Evolutionary conservation across 1,140 invertebrate genomes (phyloP).

Genomic region (Colletes gigas): DNA sequence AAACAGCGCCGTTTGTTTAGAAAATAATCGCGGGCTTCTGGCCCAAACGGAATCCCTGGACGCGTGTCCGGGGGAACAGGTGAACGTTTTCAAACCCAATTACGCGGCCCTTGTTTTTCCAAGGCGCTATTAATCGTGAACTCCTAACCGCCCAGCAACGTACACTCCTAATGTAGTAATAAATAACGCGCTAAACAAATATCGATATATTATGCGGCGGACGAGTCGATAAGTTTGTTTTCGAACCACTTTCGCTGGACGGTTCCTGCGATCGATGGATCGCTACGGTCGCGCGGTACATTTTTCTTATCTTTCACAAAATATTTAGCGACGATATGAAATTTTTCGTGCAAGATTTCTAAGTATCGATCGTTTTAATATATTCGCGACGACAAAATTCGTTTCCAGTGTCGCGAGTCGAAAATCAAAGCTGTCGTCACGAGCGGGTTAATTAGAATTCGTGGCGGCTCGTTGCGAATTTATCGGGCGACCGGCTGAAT

Average conservation of each 20-base stretch:
- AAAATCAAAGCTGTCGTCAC: conserved; percentile 10
- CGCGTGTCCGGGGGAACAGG: conserved; percentile 15
- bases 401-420: background rate
- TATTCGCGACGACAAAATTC: too few relatives aligned
- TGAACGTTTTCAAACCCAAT: conserved; percentile 15
- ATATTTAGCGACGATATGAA: too few relatives aligned
- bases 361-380: too few relatives aligned
- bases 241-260: too few relatives aligned
- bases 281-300: too few relatives aligned
- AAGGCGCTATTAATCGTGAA: conserved; percentile 17
- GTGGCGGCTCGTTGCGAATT: conserved; percentile 44
- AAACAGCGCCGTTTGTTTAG: conserved; percentile 43
- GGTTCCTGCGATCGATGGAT: too few relatives aligned
- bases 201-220: background rate
- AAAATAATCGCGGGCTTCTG: conserved; percentile 32
- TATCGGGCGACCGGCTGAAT: conserved; percentile 53
- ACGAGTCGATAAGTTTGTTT: too few relatives aligned
- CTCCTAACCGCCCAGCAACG: background rate
- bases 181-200: background rate
- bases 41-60: background rate
- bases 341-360: too few relatives aligned
- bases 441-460: conserved; percentile 52
- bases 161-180: background rate
- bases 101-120: conserved; percentile 23
- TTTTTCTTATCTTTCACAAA: too few relatives aligned